These are phyloP conservation scores for Polypterus senegalus DNA, from an alignment of 2,113 vertebrate genomes.

Conservation along the genomic window DNA sequence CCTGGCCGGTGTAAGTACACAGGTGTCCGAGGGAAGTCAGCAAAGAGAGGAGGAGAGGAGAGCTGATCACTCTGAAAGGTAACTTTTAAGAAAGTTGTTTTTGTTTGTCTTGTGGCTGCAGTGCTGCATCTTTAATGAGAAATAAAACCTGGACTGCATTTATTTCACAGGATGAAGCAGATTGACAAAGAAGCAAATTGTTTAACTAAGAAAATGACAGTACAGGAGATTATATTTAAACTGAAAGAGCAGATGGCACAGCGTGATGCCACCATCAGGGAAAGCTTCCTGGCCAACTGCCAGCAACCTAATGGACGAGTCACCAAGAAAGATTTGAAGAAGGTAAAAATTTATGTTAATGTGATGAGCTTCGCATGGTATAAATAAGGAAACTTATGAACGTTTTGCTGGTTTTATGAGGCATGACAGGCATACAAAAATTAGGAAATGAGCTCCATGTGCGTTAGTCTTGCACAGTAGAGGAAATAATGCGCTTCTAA, in stretches of 20 bases:
- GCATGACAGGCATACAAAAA: no score
- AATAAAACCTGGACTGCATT: neutral
- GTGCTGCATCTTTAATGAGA: no score
- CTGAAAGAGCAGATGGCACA: constrained; percentile 26
- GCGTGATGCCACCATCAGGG: constrained; percentile 25
- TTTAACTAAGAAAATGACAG: constrained; percentile 18
- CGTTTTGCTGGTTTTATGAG: no score
- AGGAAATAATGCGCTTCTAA: no score
- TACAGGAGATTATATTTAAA: constrained; percentile 29
- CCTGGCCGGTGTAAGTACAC: constrained; percentile 18
- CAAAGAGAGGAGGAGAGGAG: constrained; percentile 33
- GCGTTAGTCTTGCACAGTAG: no score
- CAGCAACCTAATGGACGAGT: constrained; percentile 25
- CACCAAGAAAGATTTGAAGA: constrained; percentile 24
- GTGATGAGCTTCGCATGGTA: no score
- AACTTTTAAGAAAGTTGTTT: constrained; percentile 2
- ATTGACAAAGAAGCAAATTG: constrained; percentile 14
- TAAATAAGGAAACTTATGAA: no score
- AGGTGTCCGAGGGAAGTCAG: constrained; percentile 13
- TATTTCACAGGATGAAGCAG: constrained; percentile 29
- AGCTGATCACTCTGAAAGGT: constrained; percentile 27
- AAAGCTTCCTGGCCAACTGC: constrained; percentile 28
- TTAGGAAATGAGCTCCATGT: no score
- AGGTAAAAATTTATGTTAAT: constrained; percentile 28
- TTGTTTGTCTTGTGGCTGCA: constrained; percentile 19